A percentile compares a stretch with the other conserved stretches of the same genome.
Conservation (phyloP, 2,797 vertebrate species). For the Gadopsis marmoratus region DNA sequence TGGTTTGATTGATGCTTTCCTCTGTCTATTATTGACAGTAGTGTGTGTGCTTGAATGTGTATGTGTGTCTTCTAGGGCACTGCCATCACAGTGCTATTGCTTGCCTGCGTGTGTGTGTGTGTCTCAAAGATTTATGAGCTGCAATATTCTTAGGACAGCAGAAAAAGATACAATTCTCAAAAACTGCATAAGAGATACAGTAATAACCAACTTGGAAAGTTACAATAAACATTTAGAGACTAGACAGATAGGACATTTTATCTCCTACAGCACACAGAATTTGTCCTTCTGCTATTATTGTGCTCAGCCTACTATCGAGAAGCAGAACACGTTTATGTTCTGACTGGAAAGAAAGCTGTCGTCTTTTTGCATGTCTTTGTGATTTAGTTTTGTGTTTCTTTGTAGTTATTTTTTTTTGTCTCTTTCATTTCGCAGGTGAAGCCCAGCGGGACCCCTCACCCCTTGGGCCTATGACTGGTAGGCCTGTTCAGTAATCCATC, state of each 20-base stretch:
- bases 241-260: slow-evolving; percentile 45
- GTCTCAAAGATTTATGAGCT: slow-evolving; percentile 58
- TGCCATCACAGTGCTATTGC: background rate
- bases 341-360: slow-evolving; percentile 10
- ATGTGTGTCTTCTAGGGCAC: background rate
- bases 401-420: too few relatives aligned
- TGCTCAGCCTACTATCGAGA: slow-evolving; percentile 28
- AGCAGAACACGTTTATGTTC: slow-evolving; percentile 15
- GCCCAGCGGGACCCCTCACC: too few relatives aligned
- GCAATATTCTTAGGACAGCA: slow-evolving; percentile 47
- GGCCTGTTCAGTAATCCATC: background rate
- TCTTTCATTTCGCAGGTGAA: background rate
- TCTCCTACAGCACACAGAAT: slow-evolving; percentile 37
- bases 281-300: slow-evolving; percentile 36
- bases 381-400: background rate
- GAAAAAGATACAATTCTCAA: slow-evolving; percentile 45
- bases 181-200: slow-evolving; percentile 48
- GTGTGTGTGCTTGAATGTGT: slow-evolving; percentile 5
- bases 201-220: slow-evolving; percentile 50
- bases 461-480: background rate
- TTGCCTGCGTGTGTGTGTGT: background rate
- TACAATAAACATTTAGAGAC: slow-evolving; percentile 54
- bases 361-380: background rate
- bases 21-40: slow-evolving; percentile 43
- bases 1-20: slow-evolving; percentile 47